Conservation (phyloP, 1,140 invertebrate species). For the Drosophila serrata region DNA sequence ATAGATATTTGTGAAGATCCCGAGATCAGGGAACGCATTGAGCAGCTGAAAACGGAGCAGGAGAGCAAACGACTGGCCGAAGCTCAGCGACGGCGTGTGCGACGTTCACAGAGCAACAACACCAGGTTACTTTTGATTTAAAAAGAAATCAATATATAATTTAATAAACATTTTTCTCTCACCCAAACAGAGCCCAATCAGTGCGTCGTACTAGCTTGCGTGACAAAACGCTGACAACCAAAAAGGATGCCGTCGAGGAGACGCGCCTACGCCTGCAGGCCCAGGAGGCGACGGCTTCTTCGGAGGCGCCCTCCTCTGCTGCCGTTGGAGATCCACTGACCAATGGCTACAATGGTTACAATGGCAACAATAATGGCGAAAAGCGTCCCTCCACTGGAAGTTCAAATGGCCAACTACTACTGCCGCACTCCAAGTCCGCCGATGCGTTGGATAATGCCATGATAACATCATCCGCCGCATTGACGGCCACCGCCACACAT, state of each 20-base stretch:
- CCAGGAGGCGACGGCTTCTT: slow-evolving; percentile 86
- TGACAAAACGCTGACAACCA: slow-evolving; percentile 97
- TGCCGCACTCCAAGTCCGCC: slow-evolving; percentile 74
- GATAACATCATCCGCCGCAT: slow-evolving; percentile 72
- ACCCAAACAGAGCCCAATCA: slow-evolving; percentile 90
- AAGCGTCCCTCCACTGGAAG: slow-evolving; percentile 71
- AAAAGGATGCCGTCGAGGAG: slow-evolving; percentile 97
- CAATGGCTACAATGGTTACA: slow-evolving; percentile 65
- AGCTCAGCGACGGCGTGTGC: slow-evolving; percentile 88
- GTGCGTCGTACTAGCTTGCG: slow-evolving; percentile 97
- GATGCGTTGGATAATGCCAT: slow-evolving; percentile 66
- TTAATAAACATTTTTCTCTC: neutral
- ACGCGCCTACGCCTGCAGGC: slow-evolving; percentile 90
- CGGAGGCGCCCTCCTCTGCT: slow-evolving; percentile 24
- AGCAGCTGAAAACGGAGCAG: slow-evolving; percentile 95
- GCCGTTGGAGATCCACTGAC: slow-evolving; percentile 38
- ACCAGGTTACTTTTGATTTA: slow-evolving; percentile 81
- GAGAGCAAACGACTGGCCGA: slow-evolving; percentile 91
- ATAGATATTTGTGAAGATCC: slow-evolving; percentile 96
- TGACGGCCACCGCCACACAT: slow-evolving; percentile 80
- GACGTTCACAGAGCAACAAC: slow-evolving; percentile 88
- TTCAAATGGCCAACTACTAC: slow-evolving; percentile 54
- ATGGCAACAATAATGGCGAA: slow-evolving; percentile 53
- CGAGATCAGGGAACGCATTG: slow-evolving; percentile 95
- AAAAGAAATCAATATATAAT: neutral